Evolutionary conservation across 2,113 vertebrate genomes (phyloP).

Genomic region (Platichthys flesus): DNA sequence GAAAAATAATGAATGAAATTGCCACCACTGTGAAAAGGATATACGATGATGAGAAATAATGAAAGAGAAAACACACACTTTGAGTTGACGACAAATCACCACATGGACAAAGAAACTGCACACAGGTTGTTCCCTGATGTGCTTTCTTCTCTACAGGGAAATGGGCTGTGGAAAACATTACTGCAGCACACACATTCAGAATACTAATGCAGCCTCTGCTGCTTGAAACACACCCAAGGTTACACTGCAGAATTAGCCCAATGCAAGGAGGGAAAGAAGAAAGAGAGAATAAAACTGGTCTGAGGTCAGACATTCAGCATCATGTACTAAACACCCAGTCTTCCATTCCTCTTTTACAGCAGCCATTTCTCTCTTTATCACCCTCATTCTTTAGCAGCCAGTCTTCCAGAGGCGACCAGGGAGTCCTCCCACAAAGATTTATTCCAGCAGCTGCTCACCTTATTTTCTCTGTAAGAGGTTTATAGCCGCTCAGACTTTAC

Average conservation of each 20-base stretch:
- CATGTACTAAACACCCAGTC: neutral
- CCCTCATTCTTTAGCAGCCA: constrained; percentile 8
- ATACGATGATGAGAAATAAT: neutral
- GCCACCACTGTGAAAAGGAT: neutral
- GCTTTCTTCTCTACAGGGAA: constrained; percentile 18
- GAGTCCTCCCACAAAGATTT: constrained; percentile 26
- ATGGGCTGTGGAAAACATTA: constrained; percentile 41
- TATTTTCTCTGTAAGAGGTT: constrained; percentile 5
- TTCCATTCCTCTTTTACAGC: constrained; percentile 9
- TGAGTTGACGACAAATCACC: neutral
- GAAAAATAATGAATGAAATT: neutral
- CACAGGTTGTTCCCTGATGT: neutral
- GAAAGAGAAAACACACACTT: neutral
- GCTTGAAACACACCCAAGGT: constrained; percentile 8
- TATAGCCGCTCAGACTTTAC: constrained; percentile 10
- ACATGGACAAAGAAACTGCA: constrained; percentile 8
- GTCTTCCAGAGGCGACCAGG: constrained; percentile 11
- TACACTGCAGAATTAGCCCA: neutral
- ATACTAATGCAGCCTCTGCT: constrained; percentile 29
- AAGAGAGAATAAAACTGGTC: neutral
- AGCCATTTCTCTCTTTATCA: constrained; percentile 16
- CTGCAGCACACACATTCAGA: constrained; percentile 32
- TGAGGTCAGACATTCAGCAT: neutral
- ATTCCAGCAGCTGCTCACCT: constrained; percentile 8
- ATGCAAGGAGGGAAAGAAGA: neutral